Conservation (phyloP, 2,113 vertebrate genomes). For the Gyps fulvus region DNA sequence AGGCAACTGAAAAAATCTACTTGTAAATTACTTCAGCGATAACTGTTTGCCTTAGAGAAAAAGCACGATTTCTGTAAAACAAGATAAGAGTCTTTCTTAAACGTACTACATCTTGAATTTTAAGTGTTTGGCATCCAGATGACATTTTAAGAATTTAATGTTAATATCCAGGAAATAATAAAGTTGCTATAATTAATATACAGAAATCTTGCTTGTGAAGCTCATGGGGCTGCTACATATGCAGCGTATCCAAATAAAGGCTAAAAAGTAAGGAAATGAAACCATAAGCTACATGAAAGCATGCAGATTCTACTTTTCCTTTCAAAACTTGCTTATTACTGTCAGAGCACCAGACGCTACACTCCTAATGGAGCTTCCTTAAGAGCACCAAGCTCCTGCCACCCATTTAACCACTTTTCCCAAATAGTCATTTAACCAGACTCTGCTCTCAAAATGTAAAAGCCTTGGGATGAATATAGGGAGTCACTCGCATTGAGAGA, state of each 20-base stretch:
- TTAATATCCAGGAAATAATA: conserved; percentile 57
- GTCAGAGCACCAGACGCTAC: neutral
- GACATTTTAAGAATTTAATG: conserved; percentile 25
- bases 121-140: conserved; percentile 39
- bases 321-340: neutral
- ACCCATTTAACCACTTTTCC: neutral
- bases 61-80: neutral
- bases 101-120: neutral
- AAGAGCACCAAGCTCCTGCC: neutral
- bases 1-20: conserved; percentile 6
- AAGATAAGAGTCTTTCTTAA: conserved; percentile 36
- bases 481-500: accelerated
- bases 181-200: conserved; percentile 30
- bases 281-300: neutral
- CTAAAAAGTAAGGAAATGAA: conserved; percentile 15
- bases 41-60: conserved; percentile 49
- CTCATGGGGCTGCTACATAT: neutral
- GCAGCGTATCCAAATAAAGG: neutral
- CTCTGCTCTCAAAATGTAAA: neutral
- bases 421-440: neutral
- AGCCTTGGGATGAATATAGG: accelerated
- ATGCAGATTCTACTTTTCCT: conserved; percentile 18
- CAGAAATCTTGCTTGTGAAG: conserved; percentile 7
- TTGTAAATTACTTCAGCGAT: conserved; percentile 34
- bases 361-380: neutral